These are phyloP conservation scores for Pycnonotus jocosus DNA, from an alignment of 2,113 vertebrate species.

Conservation along the genomic window DNA sequence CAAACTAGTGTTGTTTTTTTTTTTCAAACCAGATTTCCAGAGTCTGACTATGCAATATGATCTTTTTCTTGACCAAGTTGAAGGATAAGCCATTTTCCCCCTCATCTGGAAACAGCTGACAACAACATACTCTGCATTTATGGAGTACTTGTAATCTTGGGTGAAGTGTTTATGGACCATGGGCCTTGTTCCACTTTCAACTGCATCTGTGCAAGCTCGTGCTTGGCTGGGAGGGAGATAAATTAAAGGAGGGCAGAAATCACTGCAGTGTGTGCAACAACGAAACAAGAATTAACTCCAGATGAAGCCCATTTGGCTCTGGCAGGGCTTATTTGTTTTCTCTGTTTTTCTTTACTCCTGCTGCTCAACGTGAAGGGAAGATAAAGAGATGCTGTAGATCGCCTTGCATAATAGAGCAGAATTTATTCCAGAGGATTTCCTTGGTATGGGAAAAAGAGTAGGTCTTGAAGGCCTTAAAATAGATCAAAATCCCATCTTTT, in stretches of 20 bases:
- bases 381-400: neutral
- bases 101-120: conserved; percentile 26
- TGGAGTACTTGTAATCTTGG: neutral
- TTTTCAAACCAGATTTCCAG: neutral
- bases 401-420: neutral
- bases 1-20: neutral
- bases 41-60: neutral
- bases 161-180: neutral
- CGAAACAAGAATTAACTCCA: conserved; percentile 33
- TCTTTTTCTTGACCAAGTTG: neutral
- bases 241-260: neutral
- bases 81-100: neutral
- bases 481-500: neutral
- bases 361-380: neutral
- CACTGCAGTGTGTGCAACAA: neutral
- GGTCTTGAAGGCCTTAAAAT: neutral
- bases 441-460: neutral
- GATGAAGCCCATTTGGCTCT: neutral
- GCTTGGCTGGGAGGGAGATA: neutral
- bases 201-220: neutral
- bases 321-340: conserved; percentile 9
- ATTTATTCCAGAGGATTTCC: neutral
- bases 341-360: neutral
- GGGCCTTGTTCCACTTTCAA: neutral
- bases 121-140: neutral